Base-by-base conservation (phyloP, 2,888 invertebrate genomes). In the Limnephilus marmoratus region DNA sequence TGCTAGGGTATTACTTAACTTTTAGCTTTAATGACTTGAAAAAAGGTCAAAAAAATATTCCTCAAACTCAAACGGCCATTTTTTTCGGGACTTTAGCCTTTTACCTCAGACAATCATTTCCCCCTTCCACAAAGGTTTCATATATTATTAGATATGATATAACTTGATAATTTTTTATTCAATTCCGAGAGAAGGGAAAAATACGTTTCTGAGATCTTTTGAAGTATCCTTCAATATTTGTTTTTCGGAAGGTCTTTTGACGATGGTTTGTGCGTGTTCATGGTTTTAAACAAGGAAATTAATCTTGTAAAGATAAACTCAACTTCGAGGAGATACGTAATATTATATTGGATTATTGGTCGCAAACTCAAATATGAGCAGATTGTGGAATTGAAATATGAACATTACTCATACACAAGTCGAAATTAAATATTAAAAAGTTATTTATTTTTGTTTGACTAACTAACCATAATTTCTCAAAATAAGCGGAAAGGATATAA, bases 31-130 rank as follows among this genome's bases (percentile, higher is more conserved):
- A 82, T 82, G 82, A 82, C 82, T 82, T 31, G 34, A 31, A 31
- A 34, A 31, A 82, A 82, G 82, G 82, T 82, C 9, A 82, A 34
- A 34, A 82, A 82, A 82, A 82, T 82, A 31, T 82, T 82, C 34
- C 34, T 31, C 82, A 82, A 82, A 82, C 82, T 82, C 34, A 82
- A 82, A 82, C 29, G 34, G 24, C 82, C 82, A 34, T 18, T 82
- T 82, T 29, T 82, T 31, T 82, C 31, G 31, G 29, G 29, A 29
- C 81, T 81, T 24, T 31, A 53, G n/a, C n/a, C 68, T 68, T 68
- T 24, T 24, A 68, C 68, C 68, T 24, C 68, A 68, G 68, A 68
- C 1, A 68, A 11, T 24, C 68, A 68, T 24, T 68, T 9, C 11
- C 9, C 68, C 68, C 24, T 68, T 18, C 68, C 24, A 24, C 68